A percentile compares a stretch with the other conserved stretches of the same genome.
Conservation (phyloP, 2,113 vertebrate species). For the Origma solitaria region DNA sequence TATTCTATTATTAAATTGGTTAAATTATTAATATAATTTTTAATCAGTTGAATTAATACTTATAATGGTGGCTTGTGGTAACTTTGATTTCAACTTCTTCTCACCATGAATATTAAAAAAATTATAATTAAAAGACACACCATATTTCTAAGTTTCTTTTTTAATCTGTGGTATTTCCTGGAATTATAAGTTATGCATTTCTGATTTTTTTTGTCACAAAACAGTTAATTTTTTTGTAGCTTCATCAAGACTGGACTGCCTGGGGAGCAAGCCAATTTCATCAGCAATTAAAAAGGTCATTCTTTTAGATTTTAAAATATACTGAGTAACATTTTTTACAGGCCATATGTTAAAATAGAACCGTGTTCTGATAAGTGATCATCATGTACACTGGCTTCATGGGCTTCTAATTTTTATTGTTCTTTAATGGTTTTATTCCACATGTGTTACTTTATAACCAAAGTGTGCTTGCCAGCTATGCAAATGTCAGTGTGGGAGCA, state of each 20-base stretch:
- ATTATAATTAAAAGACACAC: background rate
- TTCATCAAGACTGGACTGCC: conserved; percentile 18
- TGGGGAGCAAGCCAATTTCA: conserved; percentile 47
- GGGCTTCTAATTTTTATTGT: conserved; percentile 15
- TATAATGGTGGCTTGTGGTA: background rate
- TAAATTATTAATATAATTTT: conserved; percentile 1
- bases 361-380: background rate
- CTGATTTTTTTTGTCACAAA: background rate
- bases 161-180: background rate
- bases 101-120: background rate
- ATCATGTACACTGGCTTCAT: background rate
- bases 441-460: background rate
- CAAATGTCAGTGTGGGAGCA: background rate
- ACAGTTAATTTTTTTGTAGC: background rate
- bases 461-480: background rate
- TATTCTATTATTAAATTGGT: conserved; percentile 4
- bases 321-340: background rate
- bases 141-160: conserved; percentile 2
- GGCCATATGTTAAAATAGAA: conserved; percentile 28
- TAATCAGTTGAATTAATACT: background rate
- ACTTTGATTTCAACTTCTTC: conserved; percentile 7
- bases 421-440: background rate
- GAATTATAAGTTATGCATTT: background rate
- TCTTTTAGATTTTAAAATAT: conserved; percentile 28
- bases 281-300: conserved; percentile 46